Evolutionary conservation across 2,888 invertebrate species (phyloP), one percentile per base, ranked within the genome.

Genomic region (Epinotia nisella): DNA sequence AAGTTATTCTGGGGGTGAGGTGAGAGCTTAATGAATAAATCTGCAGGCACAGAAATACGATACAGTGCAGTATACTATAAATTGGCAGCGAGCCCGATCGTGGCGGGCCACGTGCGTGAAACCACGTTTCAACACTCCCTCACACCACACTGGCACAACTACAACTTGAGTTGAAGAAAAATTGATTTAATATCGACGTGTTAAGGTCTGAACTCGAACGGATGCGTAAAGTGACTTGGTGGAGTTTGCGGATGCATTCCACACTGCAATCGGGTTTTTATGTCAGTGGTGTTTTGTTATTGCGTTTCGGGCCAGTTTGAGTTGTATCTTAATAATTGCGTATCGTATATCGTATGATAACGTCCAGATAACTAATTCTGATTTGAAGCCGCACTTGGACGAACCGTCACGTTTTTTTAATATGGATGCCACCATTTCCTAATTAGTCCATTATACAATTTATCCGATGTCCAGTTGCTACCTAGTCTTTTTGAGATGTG

Each of bases 211-310:
- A 49, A 49, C 15, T 59, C 1, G 45, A 29, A 49, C n/a, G 19
- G 3, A 13, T 29, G 41, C 17, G 13, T 17, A 17, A 11, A 7
- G 15, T 7, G 45, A 4, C 24, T 29, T 49, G 11, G 3, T 9
- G 13, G 35, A 15, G 2, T 49, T 49, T 17, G 7, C 19, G 21
- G 13, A 49, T 17, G 2, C 7, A 39, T 51, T 53, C 51, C 17
- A 45, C 56, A 59, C 35, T 60, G 60, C 68, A 69, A 69, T 51
- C 68, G 68, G 56, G 59, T 69, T 69, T 69, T 51, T 60, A 59
- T 60, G 59, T 35, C 60, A 24, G n/a, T 13, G 35, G 24, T 51
- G 53, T 29, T 45, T 13, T 35, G 13, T n/a, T 62, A n/a, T 62
- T 62, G 62, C 62, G 49, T 49, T 62, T 62, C 49, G 45, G 24